These are phyloP conservation scores for Baccha elongata DNA, from an alignment of 2,888 invertebrate species.

Conservation along the genomic window DNA sequence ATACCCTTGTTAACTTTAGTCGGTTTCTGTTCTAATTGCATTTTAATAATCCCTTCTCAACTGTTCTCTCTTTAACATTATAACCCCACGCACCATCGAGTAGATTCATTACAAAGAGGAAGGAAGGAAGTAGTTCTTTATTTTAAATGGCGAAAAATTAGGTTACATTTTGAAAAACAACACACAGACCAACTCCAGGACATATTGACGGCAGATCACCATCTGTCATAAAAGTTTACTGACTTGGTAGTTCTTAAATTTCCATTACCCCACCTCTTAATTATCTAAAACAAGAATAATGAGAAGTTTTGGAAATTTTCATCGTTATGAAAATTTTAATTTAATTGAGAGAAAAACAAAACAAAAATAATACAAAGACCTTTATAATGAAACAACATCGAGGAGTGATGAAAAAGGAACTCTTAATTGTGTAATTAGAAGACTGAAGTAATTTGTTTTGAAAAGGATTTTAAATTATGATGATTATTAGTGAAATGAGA, in stretches of 20 bases:
- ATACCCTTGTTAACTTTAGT: constrained; percentile 72
- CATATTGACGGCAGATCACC: constrained; percentile 68
- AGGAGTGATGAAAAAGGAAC: neutral
- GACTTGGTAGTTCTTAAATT: constrained; percentile 67
- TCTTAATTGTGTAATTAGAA: constrained; percentile 14
- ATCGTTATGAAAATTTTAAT: constrained; percentile 68
- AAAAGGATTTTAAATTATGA: neutral
- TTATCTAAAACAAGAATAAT: neutral
- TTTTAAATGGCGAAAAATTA: constrained; percentile 25
- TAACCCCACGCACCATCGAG: constrained; percentile 22
- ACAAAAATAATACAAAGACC: constrained; percentile 32
- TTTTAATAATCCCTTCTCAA: constrained; percentile 70
- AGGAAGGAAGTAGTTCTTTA: constrained; percentile 1
- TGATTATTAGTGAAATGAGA: neutral
- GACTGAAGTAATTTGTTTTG: neutral
- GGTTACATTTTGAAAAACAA: constrained; percentile 21
- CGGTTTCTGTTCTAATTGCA: constrained; percentile 64
- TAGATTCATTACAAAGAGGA: neutral
- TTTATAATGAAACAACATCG: neutral
- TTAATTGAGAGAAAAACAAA: constrained; percentile 70
- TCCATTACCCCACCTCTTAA: constrained; percentile 44
- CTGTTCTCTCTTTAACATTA: constrained; percentile 49
- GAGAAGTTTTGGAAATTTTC: constrained; percentile 41
- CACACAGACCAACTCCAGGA: constrained; percentile 9
- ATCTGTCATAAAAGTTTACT: constrained; percentile 72